These are phyloP conservation scores for Saxicola maurus DNA, from an alignment of 2,797 vertebrate species.

Conservation along the genomic window DNA sequence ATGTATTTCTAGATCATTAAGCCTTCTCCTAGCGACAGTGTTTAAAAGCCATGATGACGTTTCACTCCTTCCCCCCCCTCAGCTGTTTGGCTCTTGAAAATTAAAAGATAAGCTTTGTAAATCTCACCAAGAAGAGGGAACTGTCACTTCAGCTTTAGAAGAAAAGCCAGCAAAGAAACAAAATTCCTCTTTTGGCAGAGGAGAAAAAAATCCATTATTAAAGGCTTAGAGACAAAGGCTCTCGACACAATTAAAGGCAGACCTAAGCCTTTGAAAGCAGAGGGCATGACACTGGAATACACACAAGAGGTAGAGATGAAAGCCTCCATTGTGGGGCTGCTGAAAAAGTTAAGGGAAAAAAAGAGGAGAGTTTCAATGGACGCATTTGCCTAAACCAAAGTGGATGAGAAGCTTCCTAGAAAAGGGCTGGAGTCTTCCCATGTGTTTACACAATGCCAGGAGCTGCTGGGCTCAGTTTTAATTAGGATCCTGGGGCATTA, in stretches of 20 bases:
- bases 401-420: constrained; percentile 33
- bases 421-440: constrained; percentile 21
- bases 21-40: constrained; percentile 28
- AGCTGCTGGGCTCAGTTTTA: neutral
- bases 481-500: constrained; percentile 25
- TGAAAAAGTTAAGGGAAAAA: neutral
- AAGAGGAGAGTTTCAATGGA: constrained; percentile 1
- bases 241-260: constrained; percentile 55
- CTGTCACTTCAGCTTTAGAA: constrained; percentile 58
- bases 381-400: constrained; percentile 53
- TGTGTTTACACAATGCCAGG: constrained; percentile 39
- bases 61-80: neutral
- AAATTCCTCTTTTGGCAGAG: constrained; percentile 52
- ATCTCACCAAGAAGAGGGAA: constrained; percentile 27
- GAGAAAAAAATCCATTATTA: constrained; percentile 45
- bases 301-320: constrained; percentile 53
- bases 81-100: constrained; percentile 34
- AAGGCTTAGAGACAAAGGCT: constrained; percentile 60
- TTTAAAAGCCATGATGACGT: neutral
- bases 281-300: constrained; percentile 51
- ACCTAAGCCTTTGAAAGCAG: constrained; percentile 60
- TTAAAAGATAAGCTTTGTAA: constrained; percentile 61
- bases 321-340: constrained; percentile 43
- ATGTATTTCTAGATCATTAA: constrained; percentile 41
- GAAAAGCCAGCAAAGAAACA: constrained; percentile 46